A percentile compares a stretch with the other conserved stretches of the same genome.
phyloP scores from a whole-genome alignment of 1,140 invertebrate species.

The Gonatopus flavifemur region DNA sequence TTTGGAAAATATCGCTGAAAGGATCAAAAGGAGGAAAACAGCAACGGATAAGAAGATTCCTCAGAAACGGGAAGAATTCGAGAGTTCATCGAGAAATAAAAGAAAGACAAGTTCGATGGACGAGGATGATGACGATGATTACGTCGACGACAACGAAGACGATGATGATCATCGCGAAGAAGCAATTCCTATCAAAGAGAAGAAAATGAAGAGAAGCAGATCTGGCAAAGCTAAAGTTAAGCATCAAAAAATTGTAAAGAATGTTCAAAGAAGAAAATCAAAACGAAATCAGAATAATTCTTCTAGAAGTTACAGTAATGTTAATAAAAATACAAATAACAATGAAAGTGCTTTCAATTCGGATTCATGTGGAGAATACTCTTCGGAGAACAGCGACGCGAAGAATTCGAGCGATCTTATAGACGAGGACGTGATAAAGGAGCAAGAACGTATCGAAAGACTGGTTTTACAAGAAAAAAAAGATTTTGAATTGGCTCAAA shows the following conservation, averaged over 20 bases:
- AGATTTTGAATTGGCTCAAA: slow-evolving; percentile 47
- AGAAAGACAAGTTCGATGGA: background rate
- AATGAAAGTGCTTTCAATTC: slow-evolving; percentile 17
- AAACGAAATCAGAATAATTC: slow-evolving; percentile 14
- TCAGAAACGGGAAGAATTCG: background rate
- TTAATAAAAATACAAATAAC: background rate
- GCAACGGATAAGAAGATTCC: slow-evolving; percentile 11
- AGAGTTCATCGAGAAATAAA: background rate
- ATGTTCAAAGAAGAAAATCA: slow-evolving; percentile 8
- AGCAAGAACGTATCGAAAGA: slow-evolving; percentile 46
- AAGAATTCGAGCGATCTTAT: slow-evolving; percentile 2
- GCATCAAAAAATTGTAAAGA: background rate
- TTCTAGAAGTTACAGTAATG: slow-evolving; percentile 1
- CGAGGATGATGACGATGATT: background rate
- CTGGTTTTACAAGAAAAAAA: slow-evolving; percentile 46
- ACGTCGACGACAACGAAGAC: background rate
- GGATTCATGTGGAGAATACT: slow-evolving; percentile 6
- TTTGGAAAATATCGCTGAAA: slow-evolving; percentile 51
- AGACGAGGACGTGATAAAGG: slow-evolving; percentile 38
- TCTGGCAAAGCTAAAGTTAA: background rate
- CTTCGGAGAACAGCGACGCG: slow-evolving; percentile 3
- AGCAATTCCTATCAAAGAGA: background rate
- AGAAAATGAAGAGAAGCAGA: background rate
- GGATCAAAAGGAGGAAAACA: slow-evolving; percentile 50
- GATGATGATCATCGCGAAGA: background rate